Evolutionary conservation across 2,113 vertebrate species (phyloP), one percentile per base, ranked within the genome.

Genomic region (Hemiscyllium ocellatum): DNA sequence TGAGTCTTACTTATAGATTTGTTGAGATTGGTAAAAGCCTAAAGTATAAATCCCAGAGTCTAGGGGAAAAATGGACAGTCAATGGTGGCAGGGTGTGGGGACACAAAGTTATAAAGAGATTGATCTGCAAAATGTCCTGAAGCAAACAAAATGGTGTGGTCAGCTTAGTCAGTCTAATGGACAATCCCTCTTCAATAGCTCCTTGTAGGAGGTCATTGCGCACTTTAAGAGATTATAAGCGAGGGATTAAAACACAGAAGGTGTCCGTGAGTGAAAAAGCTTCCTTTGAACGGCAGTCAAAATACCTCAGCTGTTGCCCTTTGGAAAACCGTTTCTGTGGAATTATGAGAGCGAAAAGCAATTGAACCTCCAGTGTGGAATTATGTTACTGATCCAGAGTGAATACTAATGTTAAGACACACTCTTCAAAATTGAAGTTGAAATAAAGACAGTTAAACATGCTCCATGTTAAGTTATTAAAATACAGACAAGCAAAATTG

Each of bases 401-500:
- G 69, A 95, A 95, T 52, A 69, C 69, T 95, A 26, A 50, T 95
- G 69, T 72, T 47, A 95, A 70, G 20, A 33, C 94, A 52, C 42
- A 52, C 94, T 19, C 61, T 33, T 15, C 61, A 17, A 17, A 61
- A 90, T 5, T 76, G 68, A 52, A 95, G 94, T 33, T 72, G 69
- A 95, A 95, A 3, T 72, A 95, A 61, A 29, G 66, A 76, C 3
- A 10, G 42, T 95, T 95, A 72, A 95, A 95, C 94, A 95, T 95
- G 68, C 47, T 72, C 42, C 52, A 26, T 52, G 94, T 72, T 26
- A 7, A 95, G 94, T 95, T 95, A 95, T 95, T 95, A 95, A 95
- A 70, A 95, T 95, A 52, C 24, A 52, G 69, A 76, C 94, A 95
- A 50, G 94, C 29, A 70, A 72, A 95, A 95, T 95, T 95, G 72